Evolutionary conservation across 2,888 invertebrate genomes (phyloP).

Genomic region (Cephus pygmeus): DNA sequence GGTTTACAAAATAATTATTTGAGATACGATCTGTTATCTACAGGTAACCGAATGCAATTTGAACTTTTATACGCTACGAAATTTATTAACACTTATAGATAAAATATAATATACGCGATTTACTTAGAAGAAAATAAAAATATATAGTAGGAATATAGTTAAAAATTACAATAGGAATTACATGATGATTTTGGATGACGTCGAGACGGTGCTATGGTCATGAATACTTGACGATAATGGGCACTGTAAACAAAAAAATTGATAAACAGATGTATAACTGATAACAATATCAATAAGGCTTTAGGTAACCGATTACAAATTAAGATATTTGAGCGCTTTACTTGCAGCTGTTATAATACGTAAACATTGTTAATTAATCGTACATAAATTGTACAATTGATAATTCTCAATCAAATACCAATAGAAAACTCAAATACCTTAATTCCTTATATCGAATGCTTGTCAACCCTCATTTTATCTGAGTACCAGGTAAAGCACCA

Average conservation of each 20-base stretch:
- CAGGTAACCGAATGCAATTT: neutral
- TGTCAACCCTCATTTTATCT: slow-evolving; percentile 46
- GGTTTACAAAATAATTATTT: neutral
- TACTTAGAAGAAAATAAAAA: neutral
- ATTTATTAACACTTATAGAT: neutral
- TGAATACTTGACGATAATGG: slow-evolving; percentile 51
- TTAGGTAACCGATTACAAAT: slow-evolving; percentile 19
- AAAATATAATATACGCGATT: neutral
- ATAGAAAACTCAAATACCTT: slow-evolving; percentile 34
- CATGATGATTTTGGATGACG: neutral
- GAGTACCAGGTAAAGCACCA: slow-evolving; percentile 60
- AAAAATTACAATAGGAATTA: neutral
- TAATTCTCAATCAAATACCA: neutral
- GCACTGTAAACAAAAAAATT: slow-evolving; percentile 49
- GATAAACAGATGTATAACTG: slow-evolving; percentile 16
- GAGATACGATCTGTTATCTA: neutral
- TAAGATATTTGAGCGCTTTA: slow-evolving; percentile 35
- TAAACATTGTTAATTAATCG: neutral
- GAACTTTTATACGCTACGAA: neutral
- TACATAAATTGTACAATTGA: neutral
- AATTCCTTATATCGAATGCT: slow-evolving; percentile 35
- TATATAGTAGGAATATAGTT: neutral
- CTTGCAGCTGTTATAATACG: neutral
- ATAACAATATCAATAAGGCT: slow-evolving; percentile 1
- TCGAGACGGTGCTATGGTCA: slow-evolving; percentile 31